A percentile compares a stretch with the other conserved stretches of the same genome.
These are phyloP conservation scores for Polymixis flavicincta DNA, from an alignment of 2,888 invertebrate species.

Conservation along the genomic window DNA sequence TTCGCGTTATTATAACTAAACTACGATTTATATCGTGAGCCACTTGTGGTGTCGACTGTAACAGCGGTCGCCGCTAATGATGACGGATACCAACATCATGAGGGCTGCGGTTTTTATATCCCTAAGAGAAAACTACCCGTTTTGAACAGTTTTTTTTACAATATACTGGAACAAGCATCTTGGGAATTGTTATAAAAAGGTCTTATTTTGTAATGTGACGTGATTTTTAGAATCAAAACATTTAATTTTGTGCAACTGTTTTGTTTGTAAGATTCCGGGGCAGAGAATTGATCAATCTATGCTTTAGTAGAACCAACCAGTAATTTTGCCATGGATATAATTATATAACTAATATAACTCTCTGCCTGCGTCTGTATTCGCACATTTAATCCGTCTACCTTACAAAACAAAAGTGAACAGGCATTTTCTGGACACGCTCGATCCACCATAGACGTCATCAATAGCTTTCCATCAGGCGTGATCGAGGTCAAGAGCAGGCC, in stretches of 20 bases:
- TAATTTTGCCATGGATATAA: not conserved
- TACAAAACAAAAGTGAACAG: too few species aligned
- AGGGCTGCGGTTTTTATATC: conserved; percentile 73
- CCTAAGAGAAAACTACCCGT: conserved; percentile 63
- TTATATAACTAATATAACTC: too few species aligned
- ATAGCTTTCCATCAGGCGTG: too few species aligned
- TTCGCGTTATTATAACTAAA: conserved; percentile 50
- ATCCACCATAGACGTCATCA: too few species aligned
- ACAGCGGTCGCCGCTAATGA: conserved; percentile 78
- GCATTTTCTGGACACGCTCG: too few species aligned
- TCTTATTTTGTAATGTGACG: not conserved
- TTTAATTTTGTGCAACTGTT: not conserved
- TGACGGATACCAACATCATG: conserved; percentile 74
- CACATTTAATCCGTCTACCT: too few species aligned
- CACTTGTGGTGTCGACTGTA: conserved; percentile 67
- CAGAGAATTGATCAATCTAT: not conserved
- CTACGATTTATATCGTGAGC: conserved; percentile 47
- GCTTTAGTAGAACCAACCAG: not conserved
- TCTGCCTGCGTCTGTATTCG: too few species aligned
- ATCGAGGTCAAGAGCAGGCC: too few species aligned
- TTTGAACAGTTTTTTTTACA: conserved; percentile 27
- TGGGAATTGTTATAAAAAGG: not conserved
- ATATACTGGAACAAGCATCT: conserved; percentile 6
- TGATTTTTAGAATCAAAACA: not conserved
- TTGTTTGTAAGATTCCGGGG: not conserved